Evolutionary conservation across 1,140 invertebrate genomes (phyloP).

Genomic region (Brevipalpus yothersi): DNA sequence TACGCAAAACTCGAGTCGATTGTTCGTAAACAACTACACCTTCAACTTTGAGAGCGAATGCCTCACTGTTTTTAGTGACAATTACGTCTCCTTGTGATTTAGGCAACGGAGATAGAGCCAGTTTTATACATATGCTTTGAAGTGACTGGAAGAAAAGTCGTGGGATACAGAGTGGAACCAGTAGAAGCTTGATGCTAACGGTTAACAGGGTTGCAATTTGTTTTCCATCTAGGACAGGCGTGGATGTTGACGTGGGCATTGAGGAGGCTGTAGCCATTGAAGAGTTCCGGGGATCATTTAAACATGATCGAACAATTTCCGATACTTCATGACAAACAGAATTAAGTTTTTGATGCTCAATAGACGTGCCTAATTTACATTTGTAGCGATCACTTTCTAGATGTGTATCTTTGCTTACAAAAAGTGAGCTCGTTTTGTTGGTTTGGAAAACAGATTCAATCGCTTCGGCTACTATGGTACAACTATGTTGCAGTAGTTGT

Average conservation of each 20-base stretch:
- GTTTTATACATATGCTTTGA: constrained; percentile 45
- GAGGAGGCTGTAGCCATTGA: not conserved
- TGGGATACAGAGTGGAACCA: constrained; percentile 41
- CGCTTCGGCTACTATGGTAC: constrained; percentile 41
- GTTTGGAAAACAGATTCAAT: constrained; percentile 35
- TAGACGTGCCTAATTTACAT: not conserved
- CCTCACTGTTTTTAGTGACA: constrained; percentile 42
- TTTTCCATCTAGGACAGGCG: not conserved
- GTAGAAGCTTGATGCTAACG: constrained; percentile 35
- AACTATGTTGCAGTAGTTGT: constrained; percentile 47
- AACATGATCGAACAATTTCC: not conserved
- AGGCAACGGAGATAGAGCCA: constrained; percentile 60
- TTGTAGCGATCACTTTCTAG: constrained; percentile 7
- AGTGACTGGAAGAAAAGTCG: constrained; percentile 67
- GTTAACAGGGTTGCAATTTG: constrained; percentile 38
- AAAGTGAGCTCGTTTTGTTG: constrained; percentile 12
- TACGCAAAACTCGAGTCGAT: constrained; percentile 32
- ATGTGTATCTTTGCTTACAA: constrained; percentile 9
- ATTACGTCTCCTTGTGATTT: constrained; percentile 40
- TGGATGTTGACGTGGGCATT: not conserved
- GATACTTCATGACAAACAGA: not conserved
- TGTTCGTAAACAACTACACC: constrained; percentile 33
- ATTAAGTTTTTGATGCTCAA: constrained; percentile 1
- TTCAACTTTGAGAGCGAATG: constrained; percentile 59
- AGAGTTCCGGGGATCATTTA: not conserved